Conservation (phyloP, 2,113 vertebrate genomes). For the Trogon surrucura region DNA sequence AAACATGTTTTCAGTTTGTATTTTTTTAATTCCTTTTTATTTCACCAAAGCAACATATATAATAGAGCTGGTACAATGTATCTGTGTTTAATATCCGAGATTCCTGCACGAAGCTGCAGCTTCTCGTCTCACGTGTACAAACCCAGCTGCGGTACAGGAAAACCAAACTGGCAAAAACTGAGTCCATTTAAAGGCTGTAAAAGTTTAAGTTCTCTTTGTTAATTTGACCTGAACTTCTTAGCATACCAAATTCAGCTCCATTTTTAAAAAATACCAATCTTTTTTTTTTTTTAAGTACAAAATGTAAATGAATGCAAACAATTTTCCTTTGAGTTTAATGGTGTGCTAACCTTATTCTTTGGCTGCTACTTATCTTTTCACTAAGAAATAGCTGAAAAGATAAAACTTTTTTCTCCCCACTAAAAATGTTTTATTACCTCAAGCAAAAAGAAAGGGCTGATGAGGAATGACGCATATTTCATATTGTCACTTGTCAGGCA, state of each 20-base stretch:
- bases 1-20: neutral
- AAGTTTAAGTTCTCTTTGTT: no score
- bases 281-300: neutral
- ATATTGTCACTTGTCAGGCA: neutral
- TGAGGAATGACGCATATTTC: neutral
- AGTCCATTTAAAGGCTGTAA: neutral
- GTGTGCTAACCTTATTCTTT: neutral
- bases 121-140: neutral
- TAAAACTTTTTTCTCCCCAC: neutral
- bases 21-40: neutral
- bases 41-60: neutral
- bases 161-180: neutral
- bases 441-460: neutral
- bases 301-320: neutral
- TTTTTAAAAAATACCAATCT: neutral
- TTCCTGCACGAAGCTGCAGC: neutral
- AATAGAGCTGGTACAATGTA: neutral
- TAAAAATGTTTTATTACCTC: neutral
- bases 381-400: neutral
- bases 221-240: neutral
- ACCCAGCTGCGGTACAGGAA: neutral
- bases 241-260: neutral
- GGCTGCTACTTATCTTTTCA: neutral
- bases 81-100: neutral
- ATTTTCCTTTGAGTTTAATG: neutral